A percentile compares a stretch with the other conserved stretches of the same genome.
These are phyloP conservation scores for Epirrita christyi DNA, from an alignment of 2,888 invertebrate species.

Conservation along the genomic window DNA sequence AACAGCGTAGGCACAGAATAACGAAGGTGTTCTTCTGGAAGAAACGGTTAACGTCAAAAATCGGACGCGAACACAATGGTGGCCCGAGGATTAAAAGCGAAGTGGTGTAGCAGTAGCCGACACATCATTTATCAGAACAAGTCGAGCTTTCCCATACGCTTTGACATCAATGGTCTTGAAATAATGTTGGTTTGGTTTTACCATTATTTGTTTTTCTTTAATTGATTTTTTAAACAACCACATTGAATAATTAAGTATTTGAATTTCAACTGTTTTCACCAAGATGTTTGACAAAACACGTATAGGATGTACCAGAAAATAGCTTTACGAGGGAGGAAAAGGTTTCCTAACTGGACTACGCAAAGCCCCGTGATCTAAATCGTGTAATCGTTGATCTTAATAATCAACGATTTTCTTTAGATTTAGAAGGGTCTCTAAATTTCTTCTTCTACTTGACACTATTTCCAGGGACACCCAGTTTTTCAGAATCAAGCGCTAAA, in stretches of 20 bases:
- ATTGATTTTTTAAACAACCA: not conserved
- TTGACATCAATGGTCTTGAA: constrained; percentile 53
- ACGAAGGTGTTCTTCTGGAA: constrained; percentile 51
- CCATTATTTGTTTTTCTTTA: constrained; percentile 17
- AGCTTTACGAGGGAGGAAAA: too few relatives aligned
- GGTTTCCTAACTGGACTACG: too few relatives aligned
- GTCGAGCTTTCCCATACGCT: constrained; percentile 58
- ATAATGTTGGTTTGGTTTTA: constrained; percentile 39
- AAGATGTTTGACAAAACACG: too few relatives aligned
- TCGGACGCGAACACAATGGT: constrained; percentile 76
- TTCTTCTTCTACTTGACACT: too few relatives aligned
- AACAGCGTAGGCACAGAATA: constrained; percentile 59
- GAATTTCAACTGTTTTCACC: not conserved
- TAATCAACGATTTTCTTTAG: too few relatives aligned
- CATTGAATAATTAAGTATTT: not conserved
- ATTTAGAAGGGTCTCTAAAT: too few relatives aligned
- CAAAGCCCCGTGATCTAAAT: too few relatives aligned
- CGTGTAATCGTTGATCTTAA: too few relatives aligned
- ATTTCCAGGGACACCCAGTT: too few relatives aligned
- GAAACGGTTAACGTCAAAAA: constrained; percentile 75
- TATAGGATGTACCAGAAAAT: too few relatives aligned
- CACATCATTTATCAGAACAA: constrained; percentile 81
- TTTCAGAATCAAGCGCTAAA: too few relatives aligned
- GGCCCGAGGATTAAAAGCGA: constrained; percentile 80
- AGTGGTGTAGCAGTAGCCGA: constrained; percentile 77